These are phyloP conservation scores for Eriocheir sinensis DNA, from an alignment of 1,140 invertebrate genomes.

Conservation along the genomic window DNA sequence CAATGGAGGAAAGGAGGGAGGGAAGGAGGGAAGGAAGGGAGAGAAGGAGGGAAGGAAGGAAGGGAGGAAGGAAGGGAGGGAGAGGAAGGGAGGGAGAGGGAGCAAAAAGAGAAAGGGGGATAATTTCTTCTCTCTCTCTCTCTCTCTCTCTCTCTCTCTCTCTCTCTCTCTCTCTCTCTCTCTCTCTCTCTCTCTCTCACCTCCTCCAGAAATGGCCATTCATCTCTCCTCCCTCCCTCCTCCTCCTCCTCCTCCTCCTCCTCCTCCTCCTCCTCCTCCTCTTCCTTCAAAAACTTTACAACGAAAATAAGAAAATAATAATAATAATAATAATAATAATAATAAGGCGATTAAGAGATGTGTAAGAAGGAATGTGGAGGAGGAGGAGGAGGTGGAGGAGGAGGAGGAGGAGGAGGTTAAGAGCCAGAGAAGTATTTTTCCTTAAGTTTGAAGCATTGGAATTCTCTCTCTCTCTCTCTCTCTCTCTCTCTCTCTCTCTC, in stretches of 20 bases:
- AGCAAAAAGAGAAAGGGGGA: too few species aligned
- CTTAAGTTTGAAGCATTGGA: background rate
- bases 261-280: background rate
- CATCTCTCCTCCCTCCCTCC: background rate
- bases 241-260: background rate
- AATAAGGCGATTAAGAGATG: too few species aligned
- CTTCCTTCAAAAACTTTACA: background rate
- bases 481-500: slow-evolving; percentile 35
- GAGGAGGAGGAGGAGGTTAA: background rate
- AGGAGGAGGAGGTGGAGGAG: background rate
- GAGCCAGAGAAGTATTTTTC: background rate
- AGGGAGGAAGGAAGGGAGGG: too few species aligned
- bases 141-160: background rate
- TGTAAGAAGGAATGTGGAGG: background rate
- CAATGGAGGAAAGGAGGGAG: too few species aligned
- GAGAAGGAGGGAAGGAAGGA: too few species aligned
- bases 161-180: background rate
- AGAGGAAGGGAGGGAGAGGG: too few species aligned
- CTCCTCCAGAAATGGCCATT: background rate
- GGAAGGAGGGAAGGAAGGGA: too few species aligned
- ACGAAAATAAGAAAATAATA: background rate
- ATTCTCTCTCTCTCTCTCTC: slow-evolving; percentile 40
- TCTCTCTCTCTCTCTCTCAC: background rate
- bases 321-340: background rate
- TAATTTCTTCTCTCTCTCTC: background rate